Conservation (phyloP, 1,140 invertebrate species). For the Tigriopus japonicus region DNA sequence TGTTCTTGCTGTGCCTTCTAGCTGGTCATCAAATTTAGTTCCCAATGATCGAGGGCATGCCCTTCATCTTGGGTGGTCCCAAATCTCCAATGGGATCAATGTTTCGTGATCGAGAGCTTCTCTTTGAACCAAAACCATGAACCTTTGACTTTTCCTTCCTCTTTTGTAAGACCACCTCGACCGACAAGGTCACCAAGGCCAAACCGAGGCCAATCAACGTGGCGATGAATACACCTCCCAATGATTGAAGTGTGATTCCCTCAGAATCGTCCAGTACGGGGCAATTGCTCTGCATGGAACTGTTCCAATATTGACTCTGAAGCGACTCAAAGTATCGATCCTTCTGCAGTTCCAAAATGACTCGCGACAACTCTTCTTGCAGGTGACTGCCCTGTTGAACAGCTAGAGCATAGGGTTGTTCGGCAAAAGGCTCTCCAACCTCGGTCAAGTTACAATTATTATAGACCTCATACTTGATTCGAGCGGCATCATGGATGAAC, state of each 20-base stretch:
- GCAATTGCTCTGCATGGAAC: slow-evolving; percentile 42
- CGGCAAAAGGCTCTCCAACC: slow-evolving; percentile 67
- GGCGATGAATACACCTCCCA: slow-evolving; percentile 72
- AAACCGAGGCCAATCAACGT: slow-evolving; percentile 58
- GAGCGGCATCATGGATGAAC: slow-evolving; percentile 64
- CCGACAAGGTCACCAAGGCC: slow-evolving; percentile 55
- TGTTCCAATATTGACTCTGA: slow-evolving; percentile 60
- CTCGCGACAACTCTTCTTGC: slow-evolving; percentile 56
- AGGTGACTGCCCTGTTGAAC: slow-evolving; percentile 63
- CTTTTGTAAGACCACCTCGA: slow-evolving; percentile 52
- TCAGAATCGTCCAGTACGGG: slow-evolving; percentile 54
- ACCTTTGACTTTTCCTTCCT: background rate
- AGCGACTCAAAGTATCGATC: slow-evolving; percentile 59
- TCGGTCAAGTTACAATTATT: slow-evolving; percentile 63
- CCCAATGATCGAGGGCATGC: too few species aligned
- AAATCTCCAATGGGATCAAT: too few species aligned
- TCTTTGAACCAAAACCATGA: too few species aligned
- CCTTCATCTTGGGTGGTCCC: too few species aligned
- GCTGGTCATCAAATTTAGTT: too few species aligned
- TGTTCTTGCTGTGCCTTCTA: too few species aligned
- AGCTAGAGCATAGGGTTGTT: slow-evolving; percentile 67
- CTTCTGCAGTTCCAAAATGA: slow-evolving; percentile 59
- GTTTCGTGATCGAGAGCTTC: too few species aligned
- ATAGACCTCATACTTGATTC: slow-evolving; percentile 54
- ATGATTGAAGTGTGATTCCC: slow-evolving; percentile 65